Evolutionary conservation across 2,113 vertebrate species (phyloP).

Genomic region (Thunnus maccoyii): DNA sequence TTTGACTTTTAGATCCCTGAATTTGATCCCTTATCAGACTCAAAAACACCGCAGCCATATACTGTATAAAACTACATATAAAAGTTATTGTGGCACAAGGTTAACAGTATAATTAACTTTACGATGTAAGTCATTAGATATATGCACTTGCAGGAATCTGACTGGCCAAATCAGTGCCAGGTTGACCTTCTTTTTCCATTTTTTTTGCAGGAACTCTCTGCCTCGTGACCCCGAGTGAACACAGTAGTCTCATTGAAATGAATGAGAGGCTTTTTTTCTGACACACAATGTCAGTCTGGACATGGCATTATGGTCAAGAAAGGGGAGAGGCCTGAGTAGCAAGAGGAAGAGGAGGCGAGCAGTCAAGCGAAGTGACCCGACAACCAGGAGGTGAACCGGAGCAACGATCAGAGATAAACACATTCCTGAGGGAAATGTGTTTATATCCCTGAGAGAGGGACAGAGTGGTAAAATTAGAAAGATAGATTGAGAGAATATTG

Average conservation of each 20-base stretch:
- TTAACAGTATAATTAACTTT: background rate
- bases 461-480: background rate
- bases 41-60: too few species aligned
- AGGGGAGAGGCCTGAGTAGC: background rate
- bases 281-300: background rate
- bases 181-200: background rate
- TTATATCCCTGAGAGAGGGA: constrained; percentile 11
- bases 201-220: background rate
- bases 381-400: constrained; percentile 15
- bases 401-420: constrained; percentile 25
- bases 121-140: background rate
- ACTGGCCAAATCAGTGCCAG: background rate
- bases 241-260: background rate
- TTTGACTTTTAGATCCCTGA: too few species aligned
- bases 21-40: too few species aligned
- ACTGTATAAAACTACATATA: too few species aligned
- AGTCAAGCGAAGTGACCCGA: constrained; percentile 24
- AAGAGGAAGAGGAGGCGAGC: background rate
- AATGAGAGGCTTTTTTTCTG: background rate
- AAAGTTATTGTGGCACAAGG: too few species aligned
- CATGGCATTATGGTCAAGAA: background rate
- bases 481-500: background rate
- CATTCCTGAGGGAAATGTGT: constrained; percentile 50
- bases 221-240: background rate
- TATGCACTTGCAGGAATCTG: background rate